These are phyloP conservation scores for Drosophila ezoana DNA, from an alignment of 2,888 invertebrate species.

Conservation along the genomic window DNA sequence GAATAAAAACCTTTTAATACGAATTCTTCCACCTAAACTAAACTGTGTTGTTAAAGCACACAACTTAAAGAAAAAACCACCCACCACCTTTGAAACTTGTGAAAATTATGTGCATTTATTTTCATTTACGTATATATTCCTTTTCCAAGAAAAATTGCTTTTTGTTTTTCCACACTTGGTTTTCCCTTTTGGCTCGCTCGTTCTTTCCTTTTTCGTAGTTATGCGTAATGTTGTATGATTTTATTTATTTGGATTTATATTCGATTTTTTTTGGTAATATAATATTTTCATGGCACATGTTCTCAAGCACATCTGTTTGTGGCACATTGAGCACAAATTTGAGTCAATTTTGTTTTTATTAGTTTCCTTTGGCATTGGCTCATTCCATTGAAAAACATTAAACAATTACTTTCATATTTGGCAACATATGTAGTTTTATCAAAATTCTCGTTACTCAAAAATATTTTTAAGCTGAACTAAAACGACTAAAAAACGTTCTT, in stretches of 20 bases:
- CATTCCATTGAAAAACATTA: constrained; percentile 46
- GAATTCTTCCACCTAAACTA: constrained; percentile 72
- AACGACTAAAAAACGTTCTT: no score
- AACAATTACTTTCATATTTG: constrained; percentile 44
- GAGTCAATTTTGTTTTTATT: constrained; percentile 9
- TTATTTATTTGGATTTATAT: neutral
- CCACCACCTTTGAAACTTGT: constrained; percentile 57
- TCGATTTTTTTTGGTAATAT: constrained; percentile 2
- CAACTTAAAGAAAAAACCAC: constrained; percentile 34
- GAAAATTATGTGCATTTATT: constrained; percentile 62
- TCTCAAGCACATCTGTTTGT: constrained; percentile 42
- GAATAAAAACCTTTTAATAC: constrained; percentile 74
- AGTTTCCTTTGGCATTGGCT: constrained; percentile 53
- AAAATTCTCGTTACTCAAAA: constrained; percentile 34
- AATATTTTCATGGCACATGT: constrained; percentile 41
- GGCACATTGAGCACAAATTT: constrained; percentile 30
- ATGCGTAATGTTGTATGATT: constrained; percentile 36
- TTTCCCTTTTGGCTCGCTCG: constrained; percentile 44
- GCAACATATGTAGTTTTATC: constrained; percentile 40
- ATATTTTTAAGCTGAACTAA: constrained; percentile 12
- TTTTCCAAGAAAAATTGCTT: constrained; percentile 23
- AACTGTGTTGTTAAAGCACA: constrained; percentile 63
- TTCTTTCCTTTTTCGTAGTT: constrained; percentile 44
- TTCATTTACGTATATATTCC: constrained; percentile 20
- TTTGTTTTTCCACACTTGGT: constrained; percentile 15